Base-by-base conservation (phyloP, 2,888 invertebrate genomes). In the Dasysyrphus tricinctus region DNA sequence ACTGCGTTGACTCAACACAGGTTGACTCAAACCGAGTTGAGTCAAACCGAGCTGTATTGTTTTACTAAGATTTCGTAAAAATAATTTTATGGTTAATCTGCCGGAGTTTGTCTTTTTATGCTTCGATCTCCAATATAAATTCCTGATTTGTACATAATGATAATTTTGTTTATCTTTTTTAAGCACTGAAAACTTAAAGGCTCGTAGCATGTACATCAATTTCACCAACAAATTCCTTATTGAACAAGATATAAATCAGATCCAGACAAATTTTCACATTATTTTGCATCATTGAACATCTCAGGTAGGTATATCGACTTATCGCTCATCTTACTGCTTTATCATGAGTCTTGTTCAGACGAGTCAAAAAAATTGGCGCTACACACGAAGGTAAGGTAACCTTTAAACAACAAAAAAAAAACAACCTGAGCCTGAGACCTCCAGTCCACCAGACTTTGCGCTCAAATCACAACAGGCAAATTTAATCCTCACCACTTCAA, bases 381-480 rank as follows among this genome's bases (percentile, higher is more conserved):
- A 0, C 47, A 67, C 65, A 65, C 65, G 65, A 65, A 65, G 34
- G 47, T 34, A 59, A 24, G 0, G 7, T 14, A 29, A 29, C 24
- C 14, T 4, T 3, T 24, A 61, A 3, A 14, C 2, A 16, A 24
- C 42, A 14, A 42, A 9, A 14, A 44, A 63, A 44, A 44, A 14
- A 42, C 39, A 12, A 39, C 0, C 7, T 8, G 8, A 34, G 34
- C 5, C 42, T 16, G 63, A 19, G 47, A 61, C 59, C 59, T 61
- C 37, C 59, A 42, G 61, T 61, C 34, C 24, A 5, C 0, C 12
- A 61, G 61, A 67, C 16, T 49, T 63, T 19, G 67, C 67, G 8
- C 47, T 67, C 49, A 67, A 49, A 65, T 49, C 67, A 67, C 67
- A 67, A 67, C 67, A 67, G 14, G 67, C 67, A 6, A 67, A 67